Evolutionary conservation across 2,888 invertebrate species (phyloP).

Genomic region (Actias luna): DNA sequence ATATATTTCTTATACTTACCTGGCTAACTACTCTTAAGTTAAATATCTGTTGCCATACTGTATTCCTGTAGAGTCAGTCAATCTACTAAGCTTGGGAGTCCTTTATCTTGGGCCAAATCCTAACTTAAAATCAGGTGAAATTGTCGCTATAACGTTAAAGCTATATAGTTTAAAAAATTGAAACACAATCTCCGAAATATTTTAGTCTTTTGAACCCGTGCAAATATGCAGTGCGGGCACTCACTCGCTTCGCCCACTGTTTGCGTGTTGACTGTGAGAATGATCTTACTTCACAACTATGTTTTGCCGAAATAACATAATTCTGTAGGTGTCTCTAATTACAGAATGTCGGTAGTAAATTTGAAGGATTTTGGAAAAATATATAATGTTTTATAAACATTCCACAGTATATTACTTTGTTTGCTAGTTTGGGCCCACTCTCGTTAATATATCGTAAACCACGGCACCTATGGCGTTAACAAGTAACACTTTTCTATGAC

Average conservation of each 20-base stretch:
- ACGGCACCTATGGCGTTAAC: no score
- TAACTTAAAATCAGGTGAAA: no score
- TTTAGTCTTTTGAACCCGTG: background rate
- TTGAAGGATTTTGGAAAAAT: background rate
- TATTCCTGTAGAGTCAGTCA: no score
- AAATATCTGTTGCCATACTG: no score
- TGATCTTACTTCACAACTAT: background rate
- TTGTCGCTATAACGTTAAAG: no score
- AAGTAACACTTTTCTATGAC: no score
- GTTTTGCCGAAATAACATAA: conserved; percentile 1
- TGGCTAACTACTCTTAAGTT: no score
- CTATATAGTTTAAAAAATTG: background rate
- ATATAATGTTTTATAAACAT: background rate
- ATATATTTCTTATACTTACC: no score
- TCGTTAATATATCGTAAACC: no score
- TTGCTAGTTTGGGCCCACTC: no score
- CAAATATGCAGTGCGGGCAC: background rate
- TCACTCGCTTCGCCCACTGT: conserved; percentile 12
- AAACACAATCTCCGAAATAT: background rate
- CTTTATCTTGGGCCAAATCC: no score
- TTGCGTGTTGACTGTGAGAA: background rate
- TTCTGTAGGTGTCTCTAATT: conserved; percentile 1
- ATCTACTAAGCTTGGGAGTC: no score
- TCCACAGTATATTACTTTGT: background rate
- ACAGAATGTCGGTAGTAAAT: background rate